phyloP scores from a whole-genome alignment of 2,888 invertebrate species.

The Halictus quadricinctus region DNA sequence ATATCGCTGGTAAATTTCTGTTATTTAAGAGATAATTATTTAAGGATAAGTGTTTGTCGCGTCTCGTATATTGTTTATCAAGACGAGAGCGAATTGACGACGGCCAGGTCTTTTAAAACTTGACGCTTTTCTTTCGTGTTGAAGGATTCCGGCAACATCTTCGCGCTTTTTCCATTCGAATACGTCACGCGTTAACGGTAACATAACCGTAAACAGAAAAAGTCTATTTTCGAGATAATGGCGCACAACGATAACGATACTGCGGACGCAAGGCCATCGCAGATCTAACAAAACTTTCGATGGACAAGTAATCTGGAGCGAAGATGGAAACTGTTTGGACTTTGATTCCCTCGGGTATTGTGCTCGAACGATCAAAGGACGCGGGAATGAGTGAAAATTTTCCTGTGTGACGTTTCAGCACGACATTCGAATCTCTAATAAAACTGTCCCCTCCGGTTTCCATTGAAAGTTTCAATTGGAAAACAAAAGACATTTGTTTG shows the following conservation, averaged over 20 bases:
- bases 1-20: not conserved
- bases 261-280: not conserved
- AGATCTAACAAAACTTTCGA: conserved; percentile 5
- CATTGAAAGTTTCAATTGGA: not conserved
- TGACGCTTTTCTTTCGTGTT: not conserved
- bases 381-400: not conserved
- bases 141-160: not conserved
- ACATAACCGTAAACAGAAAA: not conserved
- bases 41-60: not conserved
- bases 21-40: no score
- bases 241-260: not conserved
- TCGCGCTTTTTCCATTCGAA: not conserved
- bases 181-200: not conserved
- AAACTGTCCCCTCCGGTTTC: not conserved
- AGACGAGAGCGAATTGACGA: not conserved
- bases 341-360: not conserved
- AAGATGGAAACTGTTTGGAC: not conserved
- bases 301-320: conserved; percentile 3
- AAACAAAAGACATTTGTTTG: not conserved
- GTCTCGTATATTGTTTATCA: not conserved
- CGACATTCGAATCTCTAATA: not conserved
- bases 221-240: conserved; percentile 8
- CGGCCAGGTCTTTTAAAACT: not conserved
- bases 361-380: not conserved
- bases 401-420: not conserved